These are phyloP conservation scores for Lepidostoma basale DNA, from an alignment of 1,140 invertebrate genomes.

Conservation along the genomic window DNA sequence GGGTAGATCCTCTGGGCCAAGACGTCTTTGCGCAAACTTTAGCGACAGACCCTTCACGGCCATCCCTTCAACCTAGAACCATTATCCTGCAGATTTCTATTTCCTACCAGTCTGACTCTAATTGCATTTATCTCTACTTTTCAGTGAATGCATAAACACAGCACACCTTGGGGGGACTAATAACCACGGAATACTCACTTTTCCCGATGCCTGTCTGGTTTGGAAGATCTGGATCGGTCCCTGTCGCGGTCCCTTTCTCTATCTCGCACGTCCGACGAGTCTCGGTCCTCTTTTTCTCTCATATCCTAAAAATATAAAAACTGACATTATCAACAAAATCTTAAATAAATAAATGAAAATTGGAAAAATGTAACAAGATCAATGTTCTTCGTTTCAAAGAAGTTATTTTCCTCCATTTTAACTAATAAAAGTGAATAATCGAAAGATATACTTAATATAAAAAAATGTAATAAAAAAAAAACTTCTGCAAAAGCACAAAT, in stretches of 20 bases:
- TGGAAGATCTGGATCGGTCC: slow-evolving; percentile 57
- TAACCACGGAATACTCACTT: slow-evolving; percentile 29
- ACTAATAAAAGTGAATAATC: background rate
- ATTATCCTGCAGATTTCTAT: too few relatives aligned
- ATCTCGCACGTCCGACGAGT: slow-evolving; percentile 47
- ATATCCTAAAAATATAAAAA: slow-evolving; percentile 37
- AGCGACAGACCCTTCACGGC: too few relatives aligned
- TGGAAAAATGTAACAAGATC: background rate
- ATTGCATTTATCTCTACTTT: too few relatives aligned
- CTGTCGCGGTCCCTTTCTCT: slow-evolving; percentile 54
- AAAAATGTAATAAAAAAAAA: background rate
- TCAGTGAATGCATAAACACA: too few relatives aligned
- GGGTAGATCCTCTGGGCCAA: too few relatives aligned
- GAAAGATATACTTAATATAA: background rate
- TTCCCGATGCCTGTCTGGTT: slow-evolving; percentile 53
- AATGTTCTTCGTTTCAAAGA: too few relatives aligned
- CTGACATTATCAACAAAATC: background rate
- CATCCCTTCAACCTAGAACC: too few relatives aligned
- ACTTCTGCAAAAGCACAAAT: too few relatives aligned
- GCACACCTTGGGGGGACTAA: too few relatives aligned
- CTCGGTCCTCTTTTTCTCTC: slow-evolving; percentile 48
- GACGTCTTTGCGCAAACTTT: too few relatives aligned
- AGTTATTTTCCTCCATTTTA: too few relatives aligned
- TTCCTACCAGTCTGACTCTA: too few relatives aligned
- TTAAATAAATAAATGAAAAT: background rate